Percentiles rank a stretch among this genome's conserved stretches.
These are phyloP conservation scores for Porites australiensis DNA, from an alignment of 64 coral and sea anemone species.

Conservation along the genomic window DNA sequence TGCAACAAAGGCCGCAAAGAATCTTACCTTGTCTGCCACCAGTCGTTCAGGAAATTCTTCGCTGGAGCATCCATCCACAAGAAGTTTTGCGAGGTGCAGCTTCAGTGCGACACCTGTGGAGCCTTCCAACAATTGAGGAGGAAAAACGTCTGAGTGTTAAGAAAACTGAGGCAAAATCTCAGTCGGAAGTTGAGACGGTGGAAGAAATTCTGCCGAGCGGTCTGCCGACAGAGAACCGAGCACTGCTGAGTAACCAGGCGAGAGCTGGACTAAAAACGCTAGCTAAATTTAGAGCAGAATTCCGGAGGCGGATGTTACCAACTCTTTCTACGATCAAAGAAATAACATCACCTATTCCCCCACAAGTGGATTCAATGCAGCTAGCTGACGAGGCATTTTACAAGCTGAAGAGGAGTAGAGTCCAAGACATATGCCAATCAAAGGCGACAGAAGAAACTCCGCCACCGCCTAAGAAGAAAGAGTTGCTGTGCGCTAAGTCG, in stretches of 20 bases:
- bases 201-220: neutral
- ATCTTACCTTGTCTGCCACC: neutral
- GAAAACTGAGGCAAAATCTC: neutral
- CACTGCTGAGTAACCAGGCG: neutral
- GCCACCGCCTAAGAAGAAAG: neutral
- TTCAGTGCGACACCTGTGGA: conserved; percentile 6
- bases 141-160: neutral
- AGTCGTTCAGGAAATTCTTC: conserved; percentile 21
- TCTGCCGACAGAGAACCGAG: conserved; percentile 1
- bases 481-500: neutral
- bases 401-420: neutral
- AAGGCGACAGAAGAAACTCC: neutral
- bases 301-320: neutral
- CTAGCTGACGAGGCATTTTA: no score
- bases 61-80: neutral
- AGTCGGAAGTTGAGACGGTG: neutral
- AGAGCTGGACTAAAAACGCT: neutral
- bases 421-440: neutral
- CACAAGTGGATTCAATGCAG: neutral
- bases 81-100: conserved; percentile 25
- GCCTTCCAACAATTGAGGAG: neutral
- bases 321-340: conserved; percentile 3
- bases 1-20: neutral
- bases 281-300: neutral
- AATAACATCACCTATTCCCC: neutral